Evolutionary conservation across 2,113 vertebrate genomes (phyloP).

Genomic region (Crotophaga sulcirostris): DNA sequence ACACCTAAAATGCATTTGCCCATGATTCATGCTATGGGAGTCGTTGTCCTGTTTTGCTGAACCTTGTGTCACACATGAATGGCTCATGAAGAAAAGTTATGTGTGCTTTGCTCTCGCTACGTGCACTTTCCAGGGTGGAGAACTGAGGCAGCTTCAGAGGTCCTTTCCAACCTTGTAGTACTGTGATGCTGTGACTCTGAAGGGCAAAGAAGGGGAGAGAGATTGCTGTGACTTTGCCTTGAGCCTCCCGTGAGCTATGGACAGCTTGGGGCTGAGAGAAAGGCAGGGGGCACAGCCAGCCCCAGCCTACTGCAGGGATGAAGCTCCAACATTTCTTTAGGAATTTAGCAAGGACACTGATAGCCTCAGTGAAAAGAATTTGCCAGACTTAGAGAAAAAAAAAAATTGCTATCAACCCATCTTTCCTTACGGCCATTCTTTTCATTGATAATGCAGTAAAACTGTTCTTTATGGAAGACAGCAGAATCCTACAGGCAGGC

Average conservation of each 20-base stretch:
- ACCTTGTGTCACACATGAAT: accelerated
- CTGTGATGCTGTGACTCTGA: no score
- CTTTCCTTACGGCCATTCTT: not conserved
- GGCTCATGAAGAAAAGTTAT: not conserved
- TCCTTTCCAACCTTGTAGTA: no score
- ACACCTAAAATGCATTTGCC: not conserved
- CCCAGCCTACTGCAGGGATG: accelerated
- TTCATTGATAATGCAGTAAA: not conserved
- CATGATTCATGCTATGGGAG: accelerated
- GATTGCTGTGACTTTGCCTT: accelerated
- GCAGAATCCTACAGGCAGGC: not conserved
- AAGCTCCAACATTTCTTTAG: not conserved
- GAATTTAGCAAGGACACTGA: not conserved
- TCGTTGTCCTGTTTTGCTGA: not conserved
- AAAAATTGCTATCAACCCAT: not conserved
- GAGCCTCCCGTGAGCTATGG: accelerated
- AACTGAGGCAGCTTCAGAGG: not conserved
- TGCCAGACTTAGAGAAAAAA: not conserved
- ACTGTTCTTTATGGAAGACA: not conserved
- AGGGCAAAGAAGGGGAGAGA: not conserved
- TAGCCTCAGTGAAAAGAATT: not conserved
- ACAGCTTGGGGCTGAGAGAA: not conserved
- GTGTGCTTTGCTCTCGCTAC: accelerated
- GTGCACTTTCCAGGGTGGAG: not conserved
- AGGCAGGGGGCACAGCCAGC: not conserved